Evolutionary conservation across 2,888 invertebrate species (phyloP).

Genomic region (Gerris lacustris): DNA sequence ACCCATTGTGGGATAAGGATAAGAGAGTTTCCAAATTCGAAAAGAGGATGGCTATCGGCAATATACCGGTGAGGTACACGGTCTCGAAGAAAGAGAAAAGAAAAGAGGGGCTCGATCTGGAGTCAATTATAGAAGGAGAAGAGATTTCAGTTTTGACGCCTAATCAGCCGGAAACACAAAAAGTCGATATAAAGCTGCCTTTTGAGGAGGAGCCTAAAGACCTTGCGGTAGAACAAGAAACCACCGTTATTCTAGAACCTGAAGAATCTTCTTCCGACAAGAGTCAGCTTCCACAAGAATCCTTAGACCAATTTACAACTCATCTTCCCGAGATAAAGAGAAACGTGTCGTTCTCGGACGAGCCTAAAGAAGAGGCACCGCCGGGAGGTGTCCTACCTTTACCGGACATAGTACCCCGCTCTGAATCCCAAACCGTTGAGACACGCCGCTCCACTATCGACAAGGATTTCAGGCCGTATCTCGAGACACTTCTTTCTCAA

Average conservation of each 20-base stretch:
- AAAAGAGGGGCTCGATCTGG: background rate
- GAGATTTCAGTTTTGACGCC: background rate
- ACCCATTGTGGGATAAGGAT: constrained; percentile 26
- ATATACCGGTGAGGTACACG: background rate
- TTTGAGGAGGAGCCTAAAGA: background rate
- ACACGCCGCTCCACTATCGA: background rate
- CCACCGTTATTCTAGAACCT: background rate
- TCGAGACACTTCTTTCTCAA: background rate
- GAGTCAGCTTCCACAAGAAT: background rate
- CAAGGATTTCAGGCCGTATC: background rate
- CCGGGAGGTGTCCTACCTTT: background rate
- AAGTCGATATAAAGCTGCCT: background rate
- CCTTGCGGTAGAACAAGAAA: background rate
- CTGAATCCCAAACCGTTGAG: background rate
- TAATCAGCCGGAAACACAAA: background rate
- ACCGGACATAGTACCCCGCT: background rate
- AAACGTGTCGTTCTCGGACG: background rate
- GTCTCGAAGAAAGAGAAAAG: background rate
- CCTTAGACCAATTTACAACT: background rate
- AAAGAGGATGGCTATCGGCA: background rate
- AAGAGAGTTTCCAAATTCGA: background rate
- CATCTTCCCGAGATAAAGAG: background rate
- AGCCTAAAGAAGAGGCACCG: background rate
- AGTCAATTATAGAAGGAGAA: background rate
- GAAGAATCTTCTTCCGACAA: background rate